Percentiles rank a stretch among this genome's conserved stretches.
phyloP scores from a whole-genome alignment of 2,113 vertebrate species.

The Progne subis region DNA sequence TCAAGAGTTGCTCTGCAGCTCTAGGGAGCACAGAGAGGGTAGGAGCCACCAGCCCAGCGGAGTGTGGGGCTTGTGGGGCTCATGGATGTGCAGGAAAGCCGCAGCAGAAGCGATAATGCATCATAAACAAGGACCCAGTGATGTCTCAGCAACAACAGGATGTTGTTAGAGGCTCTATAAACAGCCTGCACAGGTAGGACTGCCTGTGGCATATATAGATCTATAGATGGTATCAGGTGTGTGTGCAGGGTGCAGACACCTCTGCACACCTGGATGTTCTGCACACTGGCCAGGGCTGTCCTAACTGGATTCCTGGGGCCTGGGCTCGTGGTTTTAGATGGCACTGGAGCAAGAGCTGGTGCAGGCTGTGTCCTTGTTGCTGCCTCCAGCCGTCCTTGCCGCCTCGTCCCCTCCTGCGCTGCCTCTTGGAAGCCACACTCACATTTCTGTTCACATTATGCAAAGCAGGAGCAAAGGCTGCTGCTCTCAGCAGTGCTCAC shows the following conservation, averaged over 20 bases:
- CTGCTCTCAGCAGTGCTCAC: neutral
- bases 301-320: neutral
- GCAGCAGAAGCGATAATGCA: accelerated
- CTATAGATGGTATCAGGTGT: neutral
- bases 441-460: neutral
- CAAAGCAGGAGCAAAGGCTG: neutral
- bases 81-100: neutral
- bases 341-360: neutral
- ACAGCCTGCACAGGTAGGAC: neutral
- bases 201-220: neutral
- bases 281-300: neutral
- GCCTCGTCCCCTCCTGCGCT: neutral
- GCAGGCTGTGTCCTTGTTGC: accelerated
- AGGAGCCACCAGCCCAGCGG: neutral
- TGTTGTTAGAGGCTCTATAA: neutral
- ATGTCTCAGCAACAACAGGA: neutral
- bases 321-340: neutral
- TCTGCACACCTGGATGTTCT: neutral
- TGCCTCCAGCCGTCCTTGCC: neutral
- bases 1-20: neutral
- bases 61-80: neutral
- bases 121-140: neutral
- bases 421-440: neutral
- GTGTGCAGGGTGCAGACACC: neutral
- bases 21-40: neutral